Evolutionary conservation across 30 jellyfish, hydroid and myxozoan genomes (phyloP).

Genomic region (Aurelia coerulea): DNA sequence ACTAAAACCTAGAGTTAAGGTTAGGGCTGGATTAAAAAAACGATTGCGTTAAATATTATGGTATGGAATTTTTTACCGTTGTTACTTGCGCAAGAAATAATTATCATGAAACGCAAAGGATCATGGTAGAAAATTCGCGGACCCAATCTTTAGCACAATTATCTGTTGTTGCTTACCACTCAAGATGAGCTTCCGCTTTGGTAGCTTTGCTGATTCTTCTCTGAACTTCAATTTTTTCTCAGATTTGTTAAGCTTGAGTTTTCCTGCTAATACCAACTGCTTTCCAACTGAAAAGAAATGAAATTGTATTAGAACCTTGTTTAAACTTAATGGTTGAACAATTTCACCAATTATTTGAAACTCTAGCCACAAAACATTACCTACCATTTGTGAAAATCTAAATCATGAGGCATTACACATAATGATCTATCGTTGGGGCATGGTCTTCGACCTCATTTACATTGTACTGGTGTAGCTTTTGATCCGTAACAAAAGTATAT

Average conservation of each 20-base stretch:
- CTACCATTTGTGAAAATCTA: no score
- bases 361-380: not conserved
- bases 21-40: no score
- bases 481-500: no score
- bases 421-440: no score
- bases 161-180: not conserved
- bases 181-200: not conserved
- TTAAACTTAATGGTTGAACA: not conserved
- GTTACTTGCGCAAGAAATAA: no score
- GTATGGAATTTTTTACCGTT: no score
- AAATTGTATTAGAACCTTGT: not conserved
- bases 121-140: not conserved
- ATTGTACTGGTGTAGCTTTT: no score
- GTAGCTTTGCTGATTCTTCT: not conserved
- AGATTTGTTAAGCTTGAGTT: constrained; percentile 31
- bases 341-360: not conserved
- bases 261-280: constrained; percentile 12
- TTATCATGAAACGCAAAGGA: no score
- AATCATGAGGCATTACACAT: no score
- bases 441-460: no score
- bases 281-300: constrained; percentile 8
- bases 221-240: constrained; percentile 28
- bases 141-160: not conserved
- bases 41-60: no score
- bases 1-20: no score